These are phyloP conservation scores for Campoplex capitator DNA, from an alignment of 2,888 invertebrate genomes.

Conservation along the genomic window DNA sequence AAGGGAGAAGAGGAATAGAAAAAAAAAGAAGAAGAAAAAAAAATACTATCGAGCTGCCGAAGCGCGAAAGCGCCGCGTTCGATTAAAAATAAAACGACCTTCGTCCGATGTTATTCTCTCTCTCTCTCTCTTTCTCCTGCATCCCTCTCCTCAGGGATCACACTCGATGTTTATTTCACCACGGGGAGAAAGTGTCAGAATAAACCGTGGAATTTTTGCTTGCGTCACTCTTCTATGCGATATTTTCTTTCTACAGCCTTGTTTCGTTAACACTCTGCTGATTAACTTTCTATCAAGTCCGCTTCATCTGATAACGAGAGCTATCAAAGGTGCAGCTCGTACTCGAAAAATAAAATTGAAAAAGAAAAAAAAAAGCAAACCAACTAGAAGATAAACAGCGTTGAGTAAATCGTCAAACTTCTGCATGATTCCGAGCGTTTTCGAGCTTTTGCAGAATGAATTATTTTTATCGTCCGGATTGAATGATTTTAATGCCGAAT, in stretches of 20 bases:
- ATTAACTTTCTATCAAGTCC: slow-evolving; percentile 33
- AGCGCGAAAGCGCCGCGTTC: slow-evolving; percentile 64
- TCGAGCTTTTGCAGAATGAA: not conserved
- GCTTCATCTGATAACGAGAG: slow-evolving; percentile 15
- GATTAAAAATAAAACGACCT: slow-evolving; percentile 74
- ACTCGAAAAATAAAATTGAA: not conserved
- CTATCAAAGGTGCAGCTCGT: not conserved
- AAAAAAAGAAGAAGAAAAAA: slow-evolving; percentile 21
- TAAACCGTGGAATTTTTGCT: slow-evolving; percentile 61
- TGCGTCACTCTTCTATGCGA: not conserved
- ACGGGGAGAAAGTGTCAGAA: slow-evolving; percentile 59
- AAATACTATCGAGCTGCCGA: slow-evolving; percentile 55
- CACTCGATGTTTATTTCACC: slow-evolving; percentile 39
- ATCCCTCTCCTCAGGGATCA: slow-evolving; percentile 23
- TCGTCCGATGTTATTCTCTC: slow-evolving; percentile 55
- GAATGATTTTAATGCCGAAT: not conserved
- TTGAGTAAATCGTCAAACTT: not conserved
- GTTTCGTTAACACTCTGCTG: slow-evolving; percentile 40
- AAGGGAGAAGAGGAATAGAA: slow-evolving; percentile 30
- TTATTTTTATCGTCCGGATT: not conserved
- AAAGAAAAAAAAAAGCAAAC: too few species aligned
- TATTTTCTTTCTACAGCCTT: not conserved
- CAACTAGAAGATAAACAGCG: not conserved
- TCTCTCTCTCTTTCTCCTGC: slow-evolving; percentile 16
- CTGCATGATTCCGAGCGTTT: not conserved